Evolutionary conservation across 2,888 invertebrate genomes (phyloP), one percentile per base, ranked within the genome.

Genomic region (Nasonia oneida): DNA sequence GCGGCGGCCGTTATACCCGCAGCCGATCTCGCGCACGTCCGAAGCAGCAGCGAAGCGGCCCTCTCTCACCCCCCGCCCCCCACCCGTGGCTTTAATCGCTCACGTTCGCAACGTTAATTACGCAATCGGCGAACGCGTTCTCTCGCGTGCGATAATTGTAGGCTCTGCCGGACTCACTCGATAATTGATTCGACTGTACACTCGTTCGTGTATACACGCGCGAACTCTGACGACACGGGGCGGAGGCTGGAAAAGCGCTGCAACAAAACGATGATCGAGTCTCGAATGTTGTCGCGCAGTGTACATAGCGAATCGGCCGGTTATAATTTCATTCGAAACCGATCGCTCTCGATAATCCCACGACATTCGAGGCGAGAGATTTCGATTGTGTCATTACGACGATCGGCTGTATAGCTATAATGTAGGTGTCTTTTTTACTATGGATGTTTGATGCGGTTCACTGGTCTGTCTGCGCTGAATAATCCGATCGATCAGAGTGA

Each of bases 251-350:
- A 5, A 64, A 23, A 23, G n/a, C 23, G 47, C 29, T 6, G 61
- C 57, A 33, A 10, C 39, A 47, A 64, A 81, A 81, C 33, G 74
- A 81, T 74, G 74, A 81, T 74, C 57, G 73, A 81, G 80, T 23
- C 79, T 12, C 53, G 67, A 75, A 76, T 76, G 81, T 67, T 76
- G 82, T 75, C 75, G 64, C 81, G 39, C n/a, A 23, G 29, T 12
- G 50, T 37, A 61, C 33, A 14, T 64, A 39, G 50, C 50, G 64
- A 75, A 74, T 75, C 23, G 42, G 70, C 23, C 57, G 29, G 83
- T 77, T 77, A 77, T 83, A 83, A 83, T 83, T 77, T 83, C 83
- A 83, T 76, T 83, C 57, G 83, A 42, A 77, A 77, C 39, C 70
- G 83, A 83, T 83, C 53, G 83, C 82, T 29, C 29, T 75, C 81